phyloP scores from a whole-genome alignment of 2,113 vertebrate species.

The Hydrochoerus hydrochaeris region DNA sequence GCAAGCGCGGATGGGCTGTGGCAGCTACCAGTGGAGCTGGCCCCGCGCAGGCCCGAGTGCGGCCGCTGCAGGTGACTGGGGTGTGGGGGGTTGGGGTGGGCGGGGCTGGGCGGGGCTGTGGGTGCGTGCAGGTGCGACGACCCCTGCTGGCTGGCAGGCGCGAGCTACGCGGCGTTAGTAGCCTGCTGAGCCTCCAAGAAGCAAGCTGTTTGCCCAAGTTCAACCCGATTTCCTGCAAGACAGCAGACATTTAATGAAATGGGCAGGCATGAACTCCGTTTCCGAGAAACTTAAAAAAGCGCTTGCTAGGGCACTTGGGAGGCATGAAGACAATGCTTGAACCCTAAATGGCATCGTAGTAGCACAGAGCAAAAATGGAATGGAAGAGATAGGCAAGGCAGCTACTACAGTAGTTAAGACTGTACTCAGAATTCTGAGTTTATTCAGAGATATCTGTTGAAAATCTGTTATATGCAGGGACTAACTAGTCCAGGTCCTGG shows the following conservation, averaged over 20 bases:
- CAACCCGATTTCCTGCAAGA: not conserved
- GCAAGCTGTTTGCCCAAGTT: not conserved
- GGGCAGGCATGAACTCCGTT: not conserved
- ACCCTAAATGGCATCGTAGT: not conserved
- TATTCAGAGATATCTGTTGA: not conserved
- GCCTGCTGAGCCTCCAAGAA: not conserved
- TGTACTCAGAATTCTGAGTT: not conserved
- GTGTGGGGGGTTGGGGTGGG: not conserved
- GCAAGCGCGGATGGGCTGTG: constrained; percentile 88
- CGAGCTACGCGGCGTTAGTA: not conserved
- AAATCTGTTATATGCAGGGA: not conserved
- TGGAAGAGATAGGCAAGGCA: not conserved
- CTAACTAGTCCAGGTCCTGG: not conserved
- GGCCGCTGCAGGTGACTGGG: constrained; percentile 90
- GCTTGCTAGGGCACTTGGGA: not conserved
- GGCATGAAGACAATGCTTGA: not conserved
- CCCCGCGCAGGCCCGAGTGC: constrained; percentile 92
- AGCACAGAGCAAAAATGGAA: not conserved
- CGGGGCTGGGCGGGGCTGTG: not conserved
- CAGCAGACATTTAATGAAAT: not conserved
- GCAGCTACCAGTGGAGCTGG: constrained; percentile 89
- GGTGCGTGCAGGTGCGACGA: not conserved
- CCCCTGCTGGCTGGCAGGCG: constrained; percentile 37
- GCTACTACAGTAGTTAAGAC: not conserved
- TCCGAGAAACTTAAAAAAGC: not conserved